phyloP scores from a whole-genome alignment of 2,797 vertebrate species.

The Rhodeus uyekii region DNA sequence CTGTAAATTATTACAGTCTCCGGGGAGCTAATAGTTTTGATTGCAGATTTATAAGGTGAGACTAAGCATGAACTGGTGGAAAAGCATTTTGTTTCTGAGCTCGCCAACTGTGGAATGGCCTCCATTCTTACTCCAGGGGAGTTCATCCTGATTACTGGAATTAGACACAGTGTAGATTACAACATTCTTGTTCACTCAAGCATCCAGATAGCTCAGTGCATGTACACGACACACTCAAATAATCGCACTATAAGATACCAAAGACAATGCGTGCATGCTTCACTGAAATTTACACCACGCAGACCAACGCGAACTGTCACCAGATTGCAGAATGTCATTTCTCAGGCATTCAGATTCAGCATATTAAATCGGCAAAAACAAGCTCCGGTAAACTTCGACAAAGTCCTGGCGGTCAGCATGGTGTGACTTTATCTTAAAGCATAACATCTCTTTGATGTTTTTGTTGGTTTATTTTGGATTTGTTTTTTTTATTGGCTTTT shows the following conservation, averaged over 20 bases:
- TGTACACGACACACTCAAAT: background rate
- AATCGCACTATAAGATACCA: background rate
- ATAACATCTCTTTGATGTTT: background rate
- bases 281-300: background rate
- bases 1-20: no score
- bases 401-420: background rate
- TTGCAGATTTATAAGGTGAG: no score
- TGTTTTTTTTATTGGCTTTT: background rate
- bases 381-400: background rate
- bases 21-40: no score
- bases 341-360: background rate
- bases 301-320: background rate
- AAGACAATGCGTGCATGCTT: background rate
- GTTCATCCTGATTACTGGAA: background rate
- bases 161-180: background rate
- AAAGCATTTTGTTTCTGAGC: background rate
- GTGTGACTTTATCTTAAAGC: background rate
- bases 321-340: background rate
- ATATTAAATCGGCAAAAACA: background rate
- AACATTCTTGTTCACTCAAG: conserved; percentile 9
- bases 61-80: no score
- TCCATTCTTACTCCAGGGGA: background rate
- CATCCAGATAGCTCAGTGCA: background rate
- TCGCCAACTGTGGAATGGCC: background rate
- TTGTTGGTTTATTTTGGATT: background rate